Percentiles rank a stretch among this genome's conserved stretches.
Evolutionary conservation across 2,113 vertebrate species (phyloP).

Genomic region (Halcyon senegalensis): DNA sequence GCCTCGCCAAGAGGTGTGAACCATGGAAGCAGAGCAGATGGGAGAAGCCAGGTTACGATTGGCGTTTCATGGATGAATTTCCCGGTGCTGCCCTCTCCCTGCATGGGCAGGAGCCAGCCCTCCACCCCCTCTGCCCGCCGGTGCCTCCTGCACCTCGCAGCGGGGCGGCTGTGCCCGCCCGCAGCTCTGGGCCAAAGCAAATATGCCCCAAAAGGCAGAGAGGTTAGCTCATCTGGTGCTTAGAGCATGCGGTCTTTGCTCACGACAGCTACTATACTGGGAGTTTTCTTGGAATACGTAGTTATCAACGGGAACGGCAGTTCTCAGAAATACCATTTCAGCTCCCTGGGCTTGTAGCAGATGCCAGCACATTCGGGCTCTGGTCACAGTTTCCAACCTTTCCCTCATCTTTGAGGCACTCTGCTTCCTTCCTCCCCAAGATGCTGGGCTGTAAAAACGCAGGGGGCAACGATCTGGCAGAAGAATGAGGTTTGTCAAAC

Average conservation of each 20-base stretch:
- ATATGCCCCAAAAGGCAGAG: neutral
- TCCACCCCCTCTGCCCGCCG: accelerated
- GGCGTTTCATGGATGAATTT: accelerated
- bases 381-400: neutral
- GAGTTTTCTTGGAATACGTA: slow-evolving; percentile 42
- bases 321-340: slow-evolving; percentile 42
- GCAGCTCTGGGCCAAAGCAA: neutral
- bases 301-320: neutral
- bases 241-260: neutral
- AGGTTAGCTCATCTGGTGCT: slow-evolving; percentile 1
- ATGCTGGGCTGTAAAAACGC: neutral
- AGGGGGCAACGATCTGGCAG: neutral
- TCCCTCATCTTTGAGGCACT: neutral
- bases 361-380: neutral
- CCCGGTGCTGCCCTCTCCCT: neutral
- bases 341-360: neutral
- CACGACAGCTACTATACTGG: accelerated
- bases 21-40: accelerated
- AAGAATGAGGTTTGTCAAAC: neutral
- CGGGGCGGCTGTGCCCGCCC: neutral
- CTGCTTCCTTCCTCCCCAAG: neutral
- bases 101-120: neutral
- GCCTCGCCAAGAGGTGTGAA: accelerated
- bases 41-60: accelerated
- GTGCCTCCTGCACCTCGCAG: neutral